Base-by-base conservation (phyloP, 2,888 invertebrate species). In the Limenitis camilla region DNA sequence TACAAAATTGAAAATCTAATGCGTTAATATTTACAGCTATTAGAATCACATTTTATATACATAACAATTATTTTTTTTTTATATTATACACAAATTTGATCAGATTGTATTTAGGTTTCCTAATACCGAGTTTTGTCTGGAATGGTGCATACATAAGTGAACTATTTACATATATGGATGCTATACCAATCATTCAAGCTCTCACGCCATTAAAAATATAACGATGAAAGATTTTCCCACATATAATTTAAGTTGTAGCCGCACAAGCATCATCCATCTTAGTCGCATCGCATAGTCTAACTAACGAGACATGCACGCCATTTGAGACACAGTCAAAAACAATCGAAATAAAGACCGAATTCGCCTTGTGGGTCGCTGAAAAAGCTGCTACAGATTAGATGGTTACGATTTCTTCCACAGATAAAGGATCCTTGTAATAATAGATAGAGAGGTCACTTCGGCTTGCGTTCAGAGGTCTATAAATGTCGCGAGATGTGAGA, bases 401-500 rank as follows among this genome's bases (percentile, higher is more conserved):
- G 56, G 33, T 56, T 62, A 61, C 59, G 67, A 69, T 68, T 70
- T 65, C 60, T 64, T 65, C 61, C 65, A 65, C 60, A 57, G 65
- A 66, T 68, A 52, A 68, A 68, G 65, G 66, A 66, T 71, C 71
- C 74, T 71, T 77, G 75, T 69, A 63, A 59, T 66, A 62, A 68
- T 68, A 65, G 60, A 60, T 63, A 63, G 69, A 76, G 61, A 68
- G 76, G 64, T 71, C 66, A 66, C 72, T 76, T 79, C 72, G 60
- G 74, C 67, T 59, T 71, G 67, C 59, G 60, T 43, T 55, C 62
- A 64, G 63, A 65, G 66, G 63, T 64, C 64, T 72, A 70, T 73
- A 74, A 80, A 80, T 76, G 78, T 79, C 78, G 72, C 74, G 65
- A 71, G 66, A 63, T 65, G 40, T 35, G 62, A 66, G 83, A 85